These are phyloP conservation scores for Macrochelys suwanniensis DNA, from an alignment of 2,797 vertebrate genomes.

Conservation along the genomic window DNA sequence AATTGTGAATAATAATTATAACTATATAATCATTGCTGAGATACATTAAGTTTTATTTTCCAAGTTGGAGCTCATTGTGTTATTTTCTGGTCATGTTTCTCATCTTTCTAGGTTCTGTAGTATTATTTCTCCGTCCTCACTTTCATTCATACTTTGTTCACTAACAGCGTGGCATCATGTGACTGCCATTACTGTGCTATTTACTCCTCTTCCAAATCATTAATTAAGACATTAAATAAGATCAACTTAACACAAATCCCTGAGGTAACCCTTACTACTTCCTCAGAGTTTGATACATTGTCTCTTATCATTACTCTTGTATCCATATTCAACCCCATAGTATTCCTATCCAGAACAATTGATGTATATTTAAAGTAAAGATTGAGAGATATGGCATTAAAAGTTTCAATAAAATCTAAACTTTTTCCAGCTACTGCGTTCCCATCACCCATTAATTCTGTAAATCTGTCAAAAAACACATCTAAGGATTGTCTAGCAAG, in stretches of 20 bases:
- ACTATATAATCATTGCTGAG: not conserved
- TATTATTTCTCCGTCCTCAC: not conserved
- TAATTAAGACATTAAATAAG: not conserved
- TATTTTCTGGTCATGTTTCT: slow-evolving; percentile 20
- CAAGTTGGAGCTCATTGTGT: not conserved
- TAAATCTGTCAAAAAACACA: not conserved
- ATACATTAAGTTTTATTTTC: not conserved
- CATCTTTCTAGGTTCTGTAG: not conserved
- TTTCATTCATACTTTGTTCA: not conserved
- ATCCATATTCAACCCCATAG: not conserved
- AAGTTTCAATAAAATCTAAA: not conserved
- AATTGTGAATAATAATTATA: not conserved
- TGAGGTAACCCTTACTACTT: not conserved
- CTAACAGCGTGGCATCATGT: not conserved
- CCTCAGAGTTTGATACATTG: not conserved
- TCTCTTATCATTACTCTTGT: not conserved
- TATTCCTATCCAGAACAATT: not conserved
- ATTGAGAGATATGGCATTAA: not conserved
- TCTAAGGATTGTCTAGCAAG: not conserved
- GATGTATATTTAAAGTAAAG: slow-evolving; percentile 32
- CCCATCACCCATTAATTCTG: not conserved
- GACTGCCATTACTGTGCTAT: not conserved
- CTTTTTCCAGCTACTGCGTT: not conserved
- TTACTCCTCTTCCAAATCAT: not conserved
- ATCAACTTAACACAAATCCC: not conserved